A percentile compares a stretch with the other conserved stretches of the same genome.
Conservation (phyloP, 2,797 vertebrate genomes). For the Iguana delicatissima region DNA sequence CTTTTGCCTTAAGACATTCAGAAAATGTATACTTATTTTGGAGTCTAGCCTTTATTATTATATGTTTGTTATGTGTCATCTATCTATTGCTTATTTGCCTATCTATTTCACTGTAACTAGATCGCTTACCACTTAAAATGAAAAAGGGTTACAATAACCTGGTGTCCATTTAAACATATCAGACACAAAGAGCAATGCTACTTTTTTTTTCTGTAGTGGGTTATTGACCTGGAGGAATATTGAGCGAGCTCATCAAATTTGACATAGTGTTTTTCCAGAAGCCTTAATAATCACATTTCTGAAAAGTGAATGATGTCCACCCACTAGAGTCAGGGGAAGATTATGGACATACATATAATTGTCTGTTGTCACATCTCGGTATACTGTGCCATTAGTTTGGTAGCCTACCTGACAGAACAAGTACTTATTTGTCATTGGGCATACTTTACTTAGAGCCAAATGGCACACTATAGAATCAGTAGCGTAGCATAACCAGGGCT, state of each 20-base stretch:
- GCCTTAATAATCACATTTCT: slow-evolving; percentile 23
- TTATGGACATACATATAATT: slow-evolving; percentile 32
- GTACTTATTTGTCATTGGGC: not conserved
- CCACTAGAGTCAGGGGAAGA: slow-evolving; percentile 29
- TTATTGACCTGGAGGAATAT: not conserved
- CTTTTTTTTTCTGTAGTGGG: not conserved
- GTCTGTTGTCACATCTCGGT: not conserved
- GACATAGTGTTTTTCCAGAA: slow-evolving; percentile 6
- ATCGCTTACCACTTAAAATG: slow-evolving; percentile 16
- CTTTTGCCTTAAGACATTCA: not conserved
- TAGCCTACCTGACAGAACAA: not conserved
- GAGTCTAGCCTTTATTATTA: not conserved
- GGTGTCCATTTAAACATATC: slow-evolving; percentile 1
- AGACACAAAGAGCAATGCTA: not conserved
- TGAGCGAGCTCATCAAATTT: not conserved
- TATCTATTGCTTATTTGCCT: not conserved
- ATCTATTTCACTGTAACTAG: not conserved
- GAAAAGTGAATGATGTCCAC: slow-evolving; percentile 11
- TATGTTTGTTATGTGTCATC: not conserved
- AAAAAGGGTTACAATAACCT: slow-evolving; percentile 1
- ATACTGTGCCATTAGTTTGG: not conserved
- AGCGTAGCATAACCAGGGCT: no score
- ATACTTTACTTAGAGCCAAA: not conserved
- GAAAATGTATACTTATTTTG: not conserved
- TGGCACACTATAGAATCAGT: not conserved